Conservation (phyloP, 2,888 invertebrate genomes). For the Hoplodrina ambigua region DNA sequence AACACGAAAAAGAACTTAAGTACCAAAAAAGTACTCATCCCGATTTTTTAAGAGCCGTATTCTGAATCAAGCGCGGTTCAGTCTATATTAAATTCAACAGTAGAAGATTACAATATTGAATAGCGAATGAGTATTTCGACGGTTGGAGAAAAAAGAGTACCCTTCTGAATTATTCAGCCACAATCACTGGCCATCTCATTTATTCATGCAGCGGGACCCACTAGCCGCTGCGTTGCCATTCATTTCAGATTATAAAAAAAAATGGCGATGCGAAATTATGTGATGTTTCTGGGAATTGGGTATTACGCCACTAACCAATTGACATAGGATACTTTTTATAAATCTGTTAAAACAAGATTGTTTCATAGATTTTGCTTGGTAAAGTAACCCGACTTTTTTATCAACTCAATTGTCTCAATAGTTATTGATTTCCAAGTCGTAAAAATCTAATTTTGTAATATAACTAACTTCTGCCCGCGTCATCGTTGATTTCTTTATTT, state of each 20-base stretch:
- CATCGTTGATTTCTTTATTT: too few species aligned
- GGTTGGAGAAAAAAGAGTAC: slow-evolving; percentile 62
- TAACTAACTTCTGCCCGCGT: too few species aligned
- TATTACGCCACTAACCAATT: too few species aligned
- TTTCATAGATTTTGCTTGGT: too few species aligned
- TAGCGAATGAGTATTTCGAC: slow-evolving; percentile 72
- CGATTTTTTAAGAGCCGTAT: slow-evolving; percentile 49
- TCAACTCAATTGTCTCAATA: too few species aligned
- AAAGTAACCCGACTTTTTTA: too few species aligned
- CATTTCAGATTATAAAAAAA: slow-evolving; percentile 55
- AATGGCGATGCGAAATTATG: slow-evolving; percentile 21
- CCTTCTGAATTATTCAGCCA: slow-evolving; percentile 84
- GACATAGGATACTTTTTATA: too few species aligned
- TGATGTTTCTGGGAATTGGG: background rate
- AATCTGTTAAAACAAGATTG: too few species aligned
- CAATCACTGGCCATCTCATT: slow-evolving; percentile 87
- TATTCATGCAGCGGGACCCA: slow-evolving; percentile 80
- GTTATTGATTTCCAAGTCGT: too few species aligned
- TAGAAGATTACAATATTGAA: slow-evolving; percentile 81
- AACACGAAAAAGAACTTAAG: slow-evolving; percentile 25
- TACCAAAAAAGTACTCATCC: background rate
- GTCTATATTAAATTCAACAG: slow-evolving; percentile 78
- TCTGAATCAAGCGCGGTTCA: slow-evolving; percentile 68
- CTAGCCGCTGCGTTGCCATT: slow-evolving; percentile 65
- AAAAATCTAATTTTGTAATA: too few species aligned